phyloP scores from a whole-genome alignment of 2,113 vertebrate species.

The Speoplatyrhinus poulsoni region DNA sequence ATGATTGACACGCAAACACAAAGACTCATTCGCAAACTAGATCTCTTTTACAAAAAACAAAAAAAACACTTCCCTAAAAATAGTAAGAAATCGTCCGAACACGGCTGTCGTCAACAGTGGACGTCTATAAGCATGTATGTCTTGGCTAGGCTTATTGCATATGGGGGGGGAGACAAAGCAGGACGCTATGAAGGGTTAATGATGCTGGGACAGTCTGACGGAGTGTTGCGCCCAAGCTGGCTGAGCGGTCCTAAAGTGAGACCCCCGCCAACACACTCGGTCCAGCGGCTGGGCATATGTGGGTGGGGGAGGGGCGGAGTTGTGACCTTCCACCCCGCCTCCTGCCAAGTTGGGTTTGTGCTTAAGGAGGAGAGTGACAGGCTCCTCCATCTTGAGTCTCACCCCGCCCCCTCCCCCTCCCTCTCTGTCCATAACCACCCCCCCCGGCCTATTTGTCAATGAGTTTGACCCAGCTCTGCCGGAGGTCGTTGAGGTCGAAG shows the following conservation, averaged over 20 bases:
- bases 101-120: slow-evolving; percentile 37
- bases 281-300: no score
- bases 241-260: no score
- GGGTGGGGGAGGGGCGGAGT: no score
- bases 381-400: background rate
- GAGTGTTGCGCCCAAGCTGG: no score
- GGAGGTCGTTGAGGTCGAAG: slow-evolving; percentile 90
- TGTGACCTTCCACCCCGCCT: no score
- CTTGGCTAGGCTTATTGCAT: slow-evolving; percentile 55
- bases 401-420: background rate
- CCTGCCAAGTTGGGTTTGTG: no score
- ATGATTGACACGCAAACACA: slow-evolving; percentile 39
- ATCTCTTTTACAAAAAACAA: slow-evolving; percentile 25
- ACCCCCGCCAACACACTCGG: no score
- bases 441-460: slow-evolving; percentile 77
- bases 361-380: no score
- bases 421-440: background rate
- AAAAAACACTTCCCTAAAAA: slow-evolving; percentile 36
- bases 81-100: slow-evolving; percentile 51
- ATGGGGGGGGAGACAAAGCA: no score
- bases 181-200: no score
- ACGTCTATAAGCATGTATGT: slow-evolving; percentile 59
- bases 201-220: no score
- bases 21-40: slow-evolving; percentile 36
- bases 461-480: slow-evolving; percentile 90